Conservation (phyloP, 1,140 invertebrate genomes). For the Leptinotarsa undecemlineata region DNA sequence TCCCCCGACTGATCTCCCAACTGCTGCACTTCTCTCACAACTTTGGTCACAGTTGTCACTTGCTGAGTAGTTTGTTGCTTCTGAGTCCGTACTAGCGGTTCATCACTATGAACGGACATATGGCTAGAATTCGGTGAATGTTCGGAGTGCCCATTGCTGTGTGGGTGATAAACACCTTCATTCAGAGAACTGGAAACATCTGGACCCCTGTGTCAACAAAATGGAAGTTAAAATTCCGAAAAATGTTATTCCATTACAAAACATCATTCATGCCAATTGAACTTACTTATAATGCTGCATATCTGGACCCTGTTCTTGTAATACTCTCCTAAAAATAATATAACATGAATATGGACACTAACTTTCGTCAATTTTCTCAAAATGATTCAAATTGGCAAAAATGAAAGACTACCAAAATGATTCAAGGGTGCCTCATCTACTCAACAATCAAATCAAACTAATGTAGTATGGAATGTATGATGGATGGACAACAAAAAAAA, state of each 20-base stretch:
- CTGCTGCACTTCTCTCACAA: constrained; percentile 62
- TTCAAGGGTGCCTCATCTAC: not conserved
- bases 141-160: constrained; percentile 59
- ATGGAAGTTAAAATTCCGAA: not conserved
- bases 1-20: constrained; percentile 61
- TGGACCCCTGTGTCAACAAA: constrained; percentile 44
- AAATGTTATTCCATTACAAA: not conserved
- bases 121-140: constrained; percentile 59
- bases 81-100: constrained; percentile 56
- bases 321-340: constrained; percentile 64
- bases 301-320: constrained; percentile 66
- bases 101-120: constrained; percentile 58
- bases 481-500: not conserved
- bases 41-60: constrained; percentile 63
- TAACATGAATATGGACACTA: constrained; percentile 43
- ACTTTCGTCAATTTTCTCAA: not conserved
- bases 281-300: constrained; percentile 72
- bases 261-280: constrained; percentile 37
- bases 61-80: constrained; percentile 60
- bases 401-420: not conserved
- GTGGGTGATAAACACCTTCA: constrained; percentile 52
- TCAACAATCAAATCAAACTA: not conserved
- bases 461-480: not conserved
- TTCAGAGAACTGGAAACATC: constrained; percentile 50
- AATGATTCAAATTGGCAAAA: not conserved